Evolutionary conservation across 2,888 invertebrate species (phyloP), one percentile per base, ranked within the genome.

Genomic region (Caenorhabditis angaria): DNA sequence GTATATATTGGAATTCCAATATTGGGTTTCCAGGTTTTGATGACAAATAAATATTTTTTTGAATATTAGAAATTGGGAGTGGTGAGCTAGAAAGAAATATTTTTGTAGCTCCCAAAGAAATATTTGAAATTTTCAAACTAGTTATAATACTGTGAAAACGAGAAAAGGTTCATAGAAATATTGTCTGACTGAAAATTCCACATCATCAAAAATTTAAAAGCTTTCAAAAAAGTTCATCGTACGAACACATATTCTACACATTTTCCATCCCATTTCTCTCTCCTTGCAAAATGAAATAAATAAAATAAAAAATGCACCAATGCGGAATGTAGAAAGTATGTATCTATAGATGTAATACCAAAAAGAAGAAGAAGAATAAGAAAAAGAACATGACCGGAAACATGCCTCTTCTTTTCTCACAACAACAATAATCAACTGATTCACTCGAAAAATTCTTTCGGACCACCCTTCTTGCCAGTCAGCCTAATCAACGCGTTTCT

Each of bases 401-500:
- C 32, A 8, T 32, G 6, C 12, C 32, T 32, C 32, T 12, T 12
- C 32, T 8, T 32, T 12, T 12, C 5, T 8, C 32, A 41, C 41
- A 41, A 41, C 41, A 41, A 41, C 41, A 41, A 41, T 41, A 41
- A 41, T 41, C 41, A 41, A 41, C 41, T 41, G 41, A 41, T 41
- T 41, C 18, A 18, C 41, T 41, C 18, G 14, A 18, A 18, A 18
- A 12, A 41, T 41, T 41, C 41, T 18, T 41, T 41, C 8, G 41
- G 41, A 41, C 14, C 14, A 41, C 41, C 18, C n/a, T n/a, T n/a
- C n/a, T n/a, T n/a, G n/a, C n/a, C n/a, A n/a, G n/a, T n/a, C n/a
- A 41, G 14, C 41, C 41, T 41, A 41, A 41, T 41, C 41, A 41
- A 41, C 10, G 41, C 14, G 14, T 41, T 18, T 41, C 18, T 41